Evolutionary conservation across 2,113 vertebrate genomes (phyloP), one percentile per base, ranked within the genome.

Genomic region (Pantherophis guttatus): DNA sequence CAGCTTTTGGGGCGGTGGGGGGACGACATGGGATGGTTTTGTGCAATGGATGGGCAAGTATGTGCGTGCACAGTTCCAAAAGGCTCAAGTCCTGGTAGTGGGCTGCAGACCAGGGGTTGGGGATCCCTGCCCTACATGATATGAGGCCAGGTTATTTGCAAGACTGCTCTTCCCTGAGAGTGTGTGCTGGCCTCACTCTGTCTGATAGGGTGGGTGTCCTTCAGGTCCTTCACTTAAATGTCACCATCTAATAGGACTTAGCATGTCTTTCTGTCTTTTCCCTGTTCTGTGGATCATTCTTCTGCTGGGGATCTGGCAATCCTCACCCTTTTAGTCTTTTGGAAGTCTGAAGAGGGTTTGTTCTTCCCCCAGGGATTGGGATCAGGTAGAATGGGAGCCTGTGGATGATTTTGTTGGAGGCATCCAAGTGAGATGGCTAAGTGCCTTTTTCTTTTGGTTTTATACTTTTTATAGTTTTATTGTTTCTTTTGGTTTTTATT

Each of bases 1-100:
- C 12, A 12, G 11, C 26, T 0, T 48, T 48, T 48, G 44, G 0
- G 11, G 11, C 11, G 1, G 3, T 1, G 26, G 1, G 58, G 23
- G 23, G 58, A 8, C 3, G 13, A 24, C 21, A n/a, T n/a, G 26
- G 12, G 29, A n/a, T 65, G 29, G 62, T 65, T 13, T 65, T 24
- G 4, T 9, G 29, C 12, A 13, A n/a, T 0, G 10, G 62, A 13
- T 65, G 62, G 62, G 11, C 62, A 65, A 65, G 11, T 1, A 1
- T 59, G 23, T 65, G 11, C 0, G 4, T 65, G 29, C 29, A 3
- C 29, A 5, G 62, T 65, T 65, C 29, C 29, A 13, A 65, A 65
- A 65, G 29, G 62, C 11, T 65, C 62, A 65, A 5, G 29, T 11
- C 10, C 11, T 65, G 29, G 26, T 65, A 65, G 26, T 65, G 59